A percentile compares a stretch with the other conserved stretches of the same genome.
These are phyloP conservation scores for Atherinosoma microstoma DNA, from an alignment of 2,797 vertebrate species.

Conservation along the genomic window DNA sequence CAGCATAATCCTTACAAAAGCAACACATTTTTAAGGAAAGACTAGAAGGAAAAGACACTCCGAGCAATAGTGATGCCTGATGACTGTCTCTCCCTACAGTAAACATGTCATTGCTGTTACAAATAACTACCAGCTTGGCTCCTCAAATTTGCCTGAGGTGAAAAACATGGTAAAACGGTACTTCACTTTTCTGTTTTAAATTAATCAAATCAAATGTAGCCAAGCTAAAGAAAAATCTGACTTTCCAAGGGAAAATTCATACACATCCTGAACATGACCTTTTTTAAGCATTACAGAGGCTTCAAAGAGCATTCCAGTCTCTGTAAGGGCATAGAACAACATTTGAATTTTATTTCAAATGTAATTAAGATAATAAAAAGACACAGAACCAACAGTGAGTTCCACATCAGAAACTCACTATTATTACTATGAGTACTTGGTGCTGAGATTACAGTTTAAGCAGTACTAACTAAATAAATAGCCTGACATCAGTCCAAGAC, in stretches of 20 bases:
- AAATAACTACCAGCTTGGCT: not conserved
- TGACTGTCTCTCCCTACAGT: not conserved
- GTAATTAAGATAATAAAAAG: not conserved
- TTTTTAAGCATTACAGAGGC: not conserved
- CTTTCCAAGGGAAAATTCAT: not conserved
- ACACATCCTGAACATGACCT: not conserved
- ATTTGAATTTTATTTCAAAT: conserved; percentile 3
- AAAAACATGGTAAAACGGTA: not conserved
- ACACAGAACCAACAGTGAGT: conserved; percentile 1
- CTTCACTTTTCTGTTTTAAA: not conserved
- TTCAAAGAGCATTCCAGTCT: not conserved
- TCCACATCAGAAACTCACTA: conserved; percentile 1
- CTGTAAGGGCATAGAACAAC: not conserved
- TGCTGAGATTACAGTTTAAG: conserved; percentile 11
- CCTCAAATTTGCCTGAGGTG: not conserved
- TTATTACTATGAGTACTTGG: conserved; percentile 14
- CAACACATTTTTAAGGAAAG: not conserved
- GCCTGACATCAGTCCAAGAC: conserved; percentile 3
- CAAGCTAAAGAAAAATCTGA: not conserved
- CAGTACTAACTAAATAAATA: conserved; percentile 6
- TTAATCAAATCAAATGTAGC: not conserved
- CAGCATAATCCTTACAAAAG: not conserved
- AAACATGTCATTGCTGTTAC: not conserved
- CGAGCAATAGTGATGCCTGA: not conserved
- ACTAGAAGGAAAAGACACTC: not conserved